These are phyloP conservation scores for Portevinia maculata DNA, from an alignment of 2,888 invertebrate species.

Conservation along the genomic window DNA sequence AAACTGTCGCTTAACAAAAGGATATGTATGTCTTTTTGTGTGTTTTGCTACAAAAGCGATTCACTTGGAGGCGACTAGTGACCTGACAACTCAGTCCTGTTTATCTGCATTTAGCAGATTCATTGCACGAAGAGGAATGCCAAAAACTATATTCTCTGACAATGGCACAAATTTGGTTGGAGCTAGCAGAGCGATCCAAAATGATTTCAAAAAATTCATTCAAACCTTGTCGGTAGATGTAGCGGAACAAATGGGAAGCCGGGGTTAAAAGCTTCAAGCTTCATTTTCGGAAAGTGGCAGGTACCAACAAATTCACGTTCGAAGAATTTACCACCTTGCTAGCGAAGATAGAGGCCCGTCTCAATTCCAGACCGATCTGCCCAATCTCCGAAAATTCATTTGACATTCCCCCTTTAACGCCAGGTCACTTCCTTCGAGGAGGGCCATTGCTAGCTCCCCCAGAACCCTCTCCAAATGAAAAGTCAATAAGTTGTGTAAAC, in stretches of 20 bases:
- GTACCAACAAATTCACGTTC: neutral
- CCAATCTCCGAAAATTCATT: neutral
- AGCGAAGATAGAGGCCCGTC: neutral
- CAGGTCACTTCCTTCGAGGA: neutral
- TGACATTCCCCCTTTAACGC: neutral
- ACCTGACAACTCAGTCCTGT: neutral
- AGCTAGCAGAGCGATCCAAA: neutral
- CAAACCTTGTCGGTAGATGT: neutral
- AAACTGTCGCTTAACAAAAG: neutral
- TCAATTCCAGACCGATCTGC: neutral
- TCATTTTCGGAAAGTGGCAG: neutral
- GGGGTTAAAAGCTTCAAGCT: no score
- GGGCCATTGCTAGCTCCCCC: neutral
- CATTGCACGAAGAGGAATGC: no score
- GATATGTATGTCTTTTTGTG: neutral
- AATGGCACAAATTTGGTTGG: neutral
- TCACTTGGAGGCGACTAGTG: neutral
- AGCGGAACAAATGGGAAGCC: conserved; percentile 27
- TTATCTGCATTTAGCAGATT: neutral
- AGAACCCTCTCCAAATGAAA: no score
- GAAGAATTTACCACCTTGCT: neutral
- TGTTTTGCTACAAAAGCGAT: neutral
- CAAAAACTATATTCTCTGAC: neutral
- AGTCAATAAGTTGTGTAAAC: no score
- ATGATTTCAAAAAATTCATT: no score